Percentiles rank a stretch among this genome's conserved stretches.
Evolutionary conservation across 2,888 invertebrate species (phyloP).

Genomic region (Craniophora ligustri): DNA sequence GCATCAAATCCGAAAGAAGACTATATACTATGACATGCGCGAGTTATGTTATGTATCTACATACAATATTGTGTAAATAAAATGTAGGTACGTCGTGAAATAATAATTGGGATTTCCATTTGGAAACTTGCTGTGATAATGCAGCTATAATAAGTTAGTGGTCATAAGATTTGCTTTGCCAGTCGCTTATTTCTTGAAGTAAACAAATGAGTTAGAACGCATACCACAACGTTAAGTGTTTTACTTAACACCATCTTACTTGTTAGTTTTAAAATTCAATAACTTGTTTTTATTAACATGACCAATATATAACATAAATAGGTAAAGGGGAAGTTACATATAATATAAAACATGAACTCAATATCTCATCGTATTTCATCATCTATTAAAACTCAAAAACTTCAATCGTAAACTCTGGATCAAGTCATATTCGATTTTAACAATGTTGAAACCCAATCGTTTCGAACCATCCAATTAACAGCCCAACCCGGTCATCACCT

Average conservation of each 20-base stretch:
- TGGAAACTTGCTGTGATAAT: background rate
- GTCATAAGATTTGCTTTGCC: background rate
- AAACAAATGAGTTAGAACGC: background rate
- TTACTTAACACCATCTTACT: background rate
- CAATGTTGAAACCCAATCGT: slow-evolving; percentile 26
- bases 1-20: background rate
- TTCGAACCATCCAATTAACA: slow-evolving; percentile 52
- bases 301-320: too few species aligned
- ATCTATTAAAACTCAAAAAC: slow-evolving; percentile 43
- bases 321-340: too few species aligned
- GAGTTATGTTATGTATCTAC: background rate
- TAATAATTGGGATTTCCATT: slow-evolving; percentile 17
- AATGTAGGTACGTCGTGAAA: background rate
- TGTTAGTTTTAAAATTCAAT: too few species aligned
- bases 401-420: slow-evolving; percentile 40
- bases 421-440: slow-evolving; percentile 30
- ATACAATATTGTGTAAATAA: slow-evolving; percentile 8
- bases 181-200: background rate
- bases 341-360: slow-evolving; percentile 12
- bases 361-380: slow-evolving; percentile 28
- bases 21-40: background rate
- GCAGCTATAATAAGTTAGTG: background rate
- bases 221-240: background rate
- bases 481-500: slow-evolving; percentile 32
- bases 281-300: too few species aligned